phyloP scores from a whole-genome alignment of 2,888 invertebrate genomes.

The Erebia aethiops region DNA sequence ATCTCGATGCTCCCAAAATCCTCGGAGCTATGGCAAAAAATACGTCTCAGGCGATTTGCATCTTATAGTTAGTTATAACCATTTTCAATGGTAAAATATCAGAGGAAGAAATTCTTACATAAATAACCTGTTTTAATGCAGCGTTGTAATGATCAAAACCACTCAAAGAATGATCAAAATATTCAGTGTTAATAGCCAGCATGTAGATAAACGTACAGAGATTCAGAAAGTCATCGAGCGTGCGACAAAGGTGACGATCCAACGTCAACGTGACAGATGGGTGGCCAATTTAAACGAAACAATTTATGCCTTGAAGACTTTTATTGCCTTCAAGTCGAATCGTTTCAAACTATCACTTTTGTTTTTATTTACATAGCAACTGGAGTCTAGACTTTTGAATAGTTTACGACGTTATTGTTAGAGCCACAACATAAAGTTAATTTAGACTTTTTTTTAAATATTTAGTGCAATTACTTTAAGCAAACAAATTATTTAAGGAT shows the following conservation, averaged over 20 bases:
- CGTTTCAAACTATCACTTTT: not conserved
- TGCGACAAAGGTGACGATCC: constrained; percentile 13
- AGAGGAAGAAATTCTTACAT: too few species aligned
- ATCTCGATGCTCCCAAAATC: too few species aligned
- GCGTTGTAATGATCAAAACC: not conserved
- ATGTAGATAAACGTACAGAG: constrained; percentile 4
- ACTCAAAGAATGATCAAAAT: not conserved
- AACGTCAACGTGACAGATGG: constrained; percentile 21
- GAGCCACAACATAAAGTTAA: too few species aligned
- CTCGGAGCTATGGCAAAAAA: too few species aligned
- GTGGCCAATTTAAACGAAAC: constrained; percentile 22
- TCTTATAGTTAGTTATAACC: too few species aligned
- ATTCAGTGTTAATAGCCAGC: constrained; percentile 1
- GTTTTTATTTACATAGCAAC: constrained; percentile 2
- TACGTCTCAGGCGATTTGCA: too few species aligned
- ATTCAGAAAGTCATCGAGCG: constrained; percentile 14
- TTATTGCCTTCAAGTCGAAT: not conserved
- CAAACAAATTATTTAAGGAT: too few species aligned
- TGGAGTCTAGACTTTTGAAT: not conserved
- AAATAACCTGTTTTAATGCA: not conserved
- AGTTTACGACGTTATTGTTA: not conserved
- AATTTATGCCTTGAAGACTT: constrained; percentile 17
- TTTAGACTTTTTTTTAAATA: too few species aligned
- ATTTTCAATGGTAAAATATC: too few species aligned
- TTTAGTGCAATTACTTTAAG: too few species aligned